These are phyloP conservation scores for Eonycteris spelaea DNA, from an alignment of 2,113 vertebrate genomes.

Conservation along the genomic window DNA sequence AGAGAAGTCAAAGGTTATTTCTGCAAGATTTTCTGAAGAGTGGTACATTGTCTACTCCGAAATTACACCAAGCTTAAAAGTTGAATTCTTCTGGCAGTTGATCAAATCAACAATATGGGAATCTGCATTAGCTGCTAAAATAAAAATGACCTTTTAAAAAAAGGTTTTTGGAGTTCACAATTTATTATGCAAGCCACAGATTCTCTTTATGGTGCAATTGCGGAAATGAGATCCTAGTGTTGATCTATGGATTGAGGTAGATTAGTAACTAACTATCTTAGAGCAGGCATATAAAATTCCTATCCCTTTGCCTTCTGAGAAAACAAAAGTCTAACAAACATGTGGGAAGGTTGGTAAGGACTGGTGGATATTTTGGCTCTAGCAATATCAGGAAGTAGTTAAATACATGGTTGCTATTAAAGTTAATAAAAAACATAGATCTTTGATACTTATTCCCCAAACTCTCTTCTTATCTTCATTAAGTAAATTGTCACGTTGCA, in stretches of 20 bases:
- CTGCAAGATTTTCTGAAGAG: background rate
- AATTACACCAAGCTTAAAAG: background rate
- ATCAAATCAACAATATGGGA: background rate
- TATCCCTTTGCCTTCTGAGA: background rate
- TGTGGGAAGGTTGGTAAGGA: background rate
- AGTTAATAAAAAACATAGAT: background rate
- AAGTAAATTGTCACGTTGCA: background rate
- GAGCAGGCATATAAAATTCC: background rate
- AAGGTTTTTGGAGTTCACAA: background rate
- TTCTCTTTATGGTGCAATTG: background rate
- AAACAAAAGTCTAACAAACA: background rate
- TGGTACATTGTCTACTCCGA: background rate
- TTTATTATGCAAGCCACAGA: background rate
- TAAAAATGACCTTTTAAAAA: background rate
- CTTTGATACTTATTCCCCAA: background rate
- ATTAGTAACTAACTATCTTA: background rate
- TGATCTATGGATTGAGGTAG: background rate
- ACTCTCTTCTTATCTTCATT: background rate
- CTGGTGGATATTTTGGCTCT: background rate
- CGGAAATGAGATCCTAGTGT: background rate
- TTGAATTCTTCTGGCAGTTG: background rate
- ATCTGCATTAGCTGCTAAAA: background rate
- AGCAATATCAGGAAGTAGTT: background rate
- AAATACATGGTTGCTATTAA: background rate
- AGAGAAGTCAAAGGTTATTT: background rate